Evolutionary conservation across 2,888 invertebrate species (phyloP).

Genomic region (Corbicula japonica): DNA sequence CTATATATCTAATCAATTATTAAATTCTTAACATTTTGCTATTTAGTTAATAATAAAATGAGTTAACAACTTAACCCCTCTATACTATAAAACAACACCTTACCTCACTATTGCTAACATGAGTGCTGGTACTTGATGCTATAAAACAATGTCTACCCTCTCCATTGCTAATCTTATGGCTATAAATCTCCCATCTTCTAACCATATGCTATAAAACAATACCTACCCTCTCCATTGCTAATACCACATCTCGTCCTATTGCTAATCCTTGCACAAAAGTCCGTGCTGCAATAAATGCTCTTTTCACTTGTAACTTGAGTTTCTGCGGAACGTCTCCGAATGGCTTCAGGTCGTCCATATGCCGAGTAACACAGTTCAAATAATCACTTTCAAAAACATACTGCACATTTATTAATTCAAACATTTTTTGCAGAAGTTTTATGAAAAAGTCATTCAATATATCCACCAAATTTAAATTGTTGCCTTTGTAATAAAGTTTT

Average conservation of each 20-base stretch:
- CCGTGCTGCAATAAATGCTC: constrained; percentile 97
- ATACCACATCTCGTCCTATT: constrained; percentile 93
- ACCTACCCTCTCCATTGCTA: constrained; percentile 84
- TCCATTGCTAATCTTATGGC: no score
- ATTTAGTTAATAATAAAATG: no score
- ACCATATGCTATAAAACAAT: no score
- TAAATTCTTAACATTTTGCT: no score
- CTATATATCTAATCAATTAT: no score
- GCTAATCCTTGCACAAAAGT: constrained; percentile 96
- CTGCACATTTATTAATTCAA: constrained; percentile 94
- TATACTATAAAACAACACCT: no score
- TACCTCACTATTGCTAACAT: no score
- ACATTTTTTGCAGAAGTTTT: constrained; percentile 97
- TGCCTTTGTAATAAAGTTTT: constrained; percentile 94
- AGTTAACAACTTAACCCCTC: no score
- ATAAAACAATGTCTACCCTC: constrained; percentile 76
- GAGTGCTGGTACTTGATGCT: no score
- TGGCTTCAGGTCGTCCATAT: constrained; percentile 97
- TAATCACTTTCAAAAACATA: constrained; percentile 94
- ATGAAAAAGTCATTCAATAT: constrained; percentile 97
- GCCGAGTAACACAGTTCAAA: constrained; percentile 94
- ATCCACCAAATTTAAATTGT: constrained; percentile 91
- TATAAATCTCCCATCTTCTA: no score
- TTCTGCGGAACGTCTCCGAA: constrained; percentile 98
- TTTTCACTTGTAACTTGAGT: constrained; percentile 94